Evolutionary conservation across 2,888 invertebrate genomes (phyloP), one percentile per base, ranked within the genome.

Genomic region (Pharmacophagus antenor): DNA sequence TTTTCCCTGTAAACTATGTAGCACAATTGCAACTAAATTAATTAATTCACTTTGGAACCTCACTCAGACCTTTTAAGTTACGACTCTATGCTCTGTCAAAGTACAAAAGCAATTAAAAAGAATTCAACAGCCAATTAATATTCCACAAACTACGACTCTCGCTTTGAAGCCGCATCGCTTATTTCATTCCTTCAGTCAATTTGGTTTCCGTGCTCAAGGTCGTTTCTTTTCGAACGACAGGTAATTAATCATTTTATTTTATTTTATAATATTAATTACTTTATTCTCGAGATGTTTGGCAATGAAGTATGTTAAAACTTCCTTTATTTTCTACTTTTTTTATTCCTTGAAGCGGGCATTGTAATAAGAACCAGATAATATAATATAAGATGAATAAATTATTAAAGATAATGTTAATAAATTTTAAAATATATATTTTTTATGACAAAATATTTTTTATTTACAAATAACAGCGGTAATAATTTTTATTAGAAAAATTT

Each of bases 81-180:
- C 57, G 20, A 25, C 27, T 57, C 18, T 23, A 50, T 44, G 51
- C 44, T 46, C 25, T 21, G 44, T 27, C 44, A 44, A 17, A 57
- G 27, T 50, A 56, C 49, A 56, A 47, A 55, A 55, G 55, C 55
- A 58, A 58, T 58, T 44, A 51, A 52, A 58, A 53, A 52, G 47
- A 47, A 48, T 58, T 52, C 47, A 54, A 25, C 41, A 58, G 53
- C 21, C 58, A 54, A 58, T 58, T 58, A 48, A 58, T 49, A 54
- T 58, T 53, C 58, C 25, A 58, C 48, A 48, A 48, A 46, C 48
- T 53, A 53, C 53, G 47, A 23, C 49, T 50, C 49, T 54, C 49
- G 42, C 49, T 58, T 54, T 49, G 48, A 48, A 54, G 48, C 53
- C 48, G 47, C 52, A 41, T 53, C 53, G 53, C 49, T 54, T 54